Percentiles rank a stretch among this genome's conserved stretches.
These are phyloP conservation scores for Thalassophryne amazonica DNA, from an alignment of 2,797 vertebrate species.

Conservation along the genomic window DNA sequence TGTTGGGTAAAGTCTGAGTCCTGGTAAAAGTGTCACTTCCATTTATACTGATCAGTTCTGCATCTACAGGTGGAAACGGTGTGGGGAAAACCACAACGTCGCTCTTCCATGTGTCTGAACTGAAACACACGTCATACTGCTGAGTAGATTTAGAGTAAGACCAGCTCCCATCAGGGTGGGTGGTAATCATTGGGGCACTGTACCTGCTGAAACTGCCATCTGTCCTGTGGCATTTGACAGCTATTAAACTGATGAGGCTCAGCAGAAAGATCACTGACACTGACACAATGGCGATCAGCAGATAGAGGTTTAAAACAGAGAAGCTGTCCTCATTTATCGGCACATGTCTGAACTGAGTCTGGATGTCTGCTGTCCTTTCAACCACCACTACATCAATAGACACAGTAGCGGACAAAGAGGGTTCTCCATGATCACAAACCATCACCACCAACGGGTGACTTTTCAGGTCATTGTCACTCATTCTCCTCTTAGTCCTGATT, in stretches of 20 bases:
- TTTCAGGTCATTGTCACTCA: constrained; percentile 77
- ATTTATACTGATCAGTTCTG: too few species aligned
- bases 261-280: constrained; percentile 49
- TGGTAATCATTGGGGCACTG: constrained; percentile 45
- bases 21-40: constrained; percentile 8
- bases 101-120: constrained; percentile 28
- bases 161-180: constrained; percentile 39
- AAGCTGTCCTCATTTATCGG: constrained; percentile 43
- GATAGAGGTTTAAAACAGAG: constrained; percentile 47
- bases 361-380: constrained; percentile 32
- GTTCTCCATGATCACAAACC: constrained; percentile 70
- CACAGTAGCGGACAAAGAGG: constrained; percentile 45
- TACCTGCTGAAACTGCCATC: constrained; percentile 40
- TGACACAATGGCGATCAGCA: constrained; percentile 50
- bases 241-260: constrained; percentile 47
- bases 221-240: constrained; percentile 46
- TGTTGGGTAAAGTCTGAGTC: constrained; percentile 6
- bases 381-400: constrained; percentile 52
- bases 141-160: constrained; percentile 23
- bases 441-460: constrained; percentile 61
- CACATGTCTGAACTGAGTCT: constrained; percentile 39
- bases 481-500: constrained; percentile 27
- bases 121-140: constrained; percentile 27
- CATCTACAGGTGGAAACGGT: constrained; percentile 5
- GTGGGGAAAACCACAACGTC: constrained; percentile 53